phyloP scores from a whole-genome alignment of 2,797 vertebrate genomes.

The Eurystomus glaucurus region DNA sequence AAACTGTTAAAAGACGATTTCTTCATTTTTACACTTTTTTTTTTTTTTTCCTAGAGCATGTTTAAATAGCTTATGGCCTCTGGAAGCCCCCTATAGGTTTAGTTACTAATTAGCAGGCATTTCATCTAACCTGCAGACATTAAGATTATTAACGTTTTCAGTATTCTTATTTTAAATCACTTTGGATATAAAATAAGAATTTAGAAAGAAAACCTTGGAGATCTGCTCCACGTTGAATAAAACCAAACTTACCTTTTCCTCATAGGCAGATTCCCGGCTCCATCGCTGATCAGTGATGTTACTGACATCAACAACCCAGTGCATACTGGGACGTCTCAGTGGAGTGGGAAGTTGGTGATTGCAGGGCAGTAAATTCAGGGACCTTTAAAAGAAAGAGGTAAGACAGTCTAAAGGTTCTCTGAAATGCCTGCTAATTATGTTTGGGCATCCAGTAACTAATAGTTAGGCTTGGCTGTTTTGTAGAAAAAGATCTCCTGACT shows the following conservation, averaged over 20 bases:
- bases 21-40: not conserved
- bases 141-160: constrained; percentile 83
- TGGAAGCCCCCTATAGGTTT: constrained; percentile 78
- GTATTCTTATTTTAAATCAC: constrained; percentile 83
- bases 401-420: constrained; percentile 88
- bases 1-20: not conserved
- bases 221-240: constrained; percentile 86
- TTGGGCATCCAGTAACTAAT: constrained; percentile 80
- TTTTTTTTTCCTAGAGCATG: not conserved
- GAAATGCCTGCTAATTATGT: constrained; percentile 86
- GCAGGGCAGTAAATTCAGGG: constrained; percentile 88
- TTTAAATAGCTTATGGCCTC: constrained; percentile 52
- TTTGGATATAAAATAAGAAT: constrained; percentile 84
- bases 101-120: constrained; percentile 85
- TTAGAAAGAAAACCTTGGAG: constrained; percentile 86
- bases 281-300: constrained; percentile 85
- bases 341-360: constrained; percentile 87
- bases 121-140: constrained; percentile 84
- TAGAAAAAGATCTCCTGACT: not conserved
- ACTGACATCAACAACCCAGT: constrained; percentile 85
- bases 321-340: constrained; percentile 86
- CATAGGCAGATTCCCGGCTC: constrained; percentile 87
- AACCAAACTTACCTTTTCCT: constrained; percentile 88
- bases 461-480: constrained; percentile 76
- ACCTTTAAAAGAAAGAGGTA: constrained; percentile 88